Evolutionary conservation across 2,888 invertebrate genomes (phyloP), one percentile per base, ranked within the genome.

Genomic region (Caenorhabditis sp.): DNA sequence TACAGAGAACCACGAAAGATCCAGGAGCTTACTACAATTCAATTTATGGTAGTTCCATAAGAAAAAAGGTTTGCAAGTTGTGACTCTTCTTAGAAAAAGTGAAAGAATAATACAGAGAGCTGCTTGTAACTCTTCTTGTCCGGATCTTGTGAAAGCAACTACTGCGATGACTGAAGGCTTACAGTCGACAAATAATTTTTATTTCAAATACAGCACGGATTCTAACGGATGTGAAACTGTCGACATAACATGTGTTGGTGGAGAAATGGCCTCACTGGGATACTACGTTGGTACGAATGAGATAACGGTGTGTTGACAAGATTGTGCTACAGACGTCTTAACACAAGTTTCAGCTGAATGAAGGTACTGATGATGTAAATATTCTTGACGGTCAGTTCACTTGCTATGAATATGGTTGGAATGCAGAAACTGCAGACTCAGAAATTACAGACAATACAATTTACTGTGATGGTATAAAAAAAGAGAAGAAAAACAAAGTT

Each of bases 321-420:
- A 31, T 36, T 36, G 36, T 36, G 36, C 36, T 31, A 31, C 31
- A 31, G 10, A 31, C 10, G 10, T 10, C 31, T 6, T 6, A 31
- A 31, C 4, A 31, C 31, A 31, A 31, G n/a, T 31, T 64, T 60
- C 24, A 72, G 71, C 17, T 72, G 4, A 66, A 62, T 14, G 54
- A 50, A 3, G 71, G 67, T 8, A 24, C 36, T 8, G 65, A 67
- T 23, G 62, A 62, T 36, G 65, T 63, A 36, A 66, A 62, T 24
- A 68, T 68, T 43, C 55, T 73, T 3, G 72, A 73, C 57, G 68
- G 65, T 4, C 72, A 73, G 37, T 36, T 73, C 17, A 68, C 58
- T 43, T 74, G 73, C 53, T 66, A 65, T 36, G 68, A 62, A 21
- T 61, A 53, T 37, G 73, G 73, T 14, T 74, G 73, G 73, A 69